A percentile compares a stretch with the other conserved stretches of the same genome.
Conservation (phyloP, 2,797 vertebrate species). For the Lagorchestes hirsutus region DNA sequence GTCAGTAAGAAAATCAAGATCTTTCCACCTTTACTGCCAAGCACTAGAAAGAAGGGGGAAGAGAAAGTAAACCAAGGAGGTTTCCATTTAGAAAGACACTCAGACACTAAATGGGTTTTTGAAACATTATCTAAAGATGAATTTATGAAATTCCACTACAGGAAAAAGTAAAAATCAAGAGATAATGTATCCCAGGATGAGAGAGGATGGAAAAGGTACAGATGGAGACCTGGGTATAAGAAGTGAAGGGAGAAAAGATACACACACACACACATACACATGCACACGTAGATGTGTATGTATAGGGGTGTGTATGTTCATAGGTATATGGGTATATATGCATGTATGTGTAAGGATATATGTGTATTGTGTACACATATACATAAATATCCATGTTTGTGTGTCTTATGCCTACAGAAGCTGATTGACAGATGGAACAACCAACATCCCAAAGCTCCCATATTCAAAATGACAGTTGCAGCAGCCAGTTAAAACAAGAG, state of each 20-base stretch:
- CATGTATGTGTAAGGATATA: background rate
- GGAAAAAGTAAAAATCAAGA: background rate
- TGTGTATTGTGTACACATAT: background rate
- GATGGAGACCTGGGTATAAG: background rate
- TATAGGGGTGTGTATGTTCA: background rate
- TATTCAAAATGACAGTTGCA: background rate
- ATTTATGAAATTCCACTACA: background rate
- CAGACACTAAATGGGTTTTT: fast-evolving
- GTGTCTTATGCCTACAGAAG: background rate
- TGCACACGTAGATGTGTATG: background rate
- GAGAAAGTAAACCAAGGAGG: background rate
- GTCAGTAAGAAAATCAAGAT: background rate
- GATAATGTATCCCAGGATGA: background rate
- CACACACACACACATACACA: too few relatives aligned
- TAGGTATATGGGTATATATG: too few relatives aligned
- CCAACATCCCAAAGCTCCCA: too few relatives aligned
- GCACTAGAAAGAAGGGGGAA: background rate
- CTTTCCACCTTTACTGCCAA: background rate
- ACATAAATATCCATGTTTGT: background rate
- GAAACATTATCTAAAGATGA: background rate
- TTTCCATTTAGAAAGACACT: background rate
- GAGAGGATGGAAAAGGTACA: background rate
- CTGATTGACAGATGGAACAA: background rate
- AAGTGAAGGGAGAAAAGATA: background rate
- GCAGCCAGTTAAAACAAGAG: background rate